Base-by-base conservation (phyloP, 1,140 invertebrate genomes). In the Zaprionus davidi region DNA sequence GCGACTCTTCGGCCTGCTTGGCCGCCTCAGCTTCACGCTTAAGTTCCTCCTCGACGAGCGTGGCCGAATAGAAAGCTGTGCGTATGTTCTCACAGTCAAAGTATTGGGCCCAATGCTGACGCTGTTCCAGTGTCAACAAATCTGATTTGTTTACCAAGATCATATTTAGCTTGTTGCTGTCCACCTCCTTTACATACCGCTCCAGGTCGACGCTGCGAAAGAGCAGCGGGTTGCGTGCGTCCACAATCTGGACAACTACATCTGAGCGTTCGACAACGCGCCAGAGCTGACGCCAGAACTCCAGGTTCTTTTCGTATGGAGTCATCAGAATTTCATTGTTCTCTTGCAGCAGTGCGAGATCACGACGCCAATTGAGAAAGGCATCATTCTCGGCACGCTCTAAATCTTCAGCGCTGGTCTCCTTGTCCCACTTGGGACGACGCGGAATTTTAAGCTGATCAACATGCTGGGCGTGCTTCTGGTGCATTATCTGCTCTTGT, bases 241-340 rank as follows among this genome's bases (percentile, higher is more conserved):
- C 99, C 0, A 99, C 96, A 81, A 99, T 98, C 92, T 99, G 98
- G 12, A 99, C 95, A 31, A 99, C 94, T 51, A 99, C 95, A 94
- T 99, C 98, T 91, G 98, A 98, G 82, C 97, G 96, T 93, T 99
- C 99, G 17, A 99, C 95, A 2, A 99, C 99, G 81, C 99, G 95
- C 99, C 99, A 99, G 6, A 99, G 93, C 93, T 99, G 99, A 49
- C 98, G 95, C 99, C 99, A 99, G 76, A 99, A 97, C 92, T 99
- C 98, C 17, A 99, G 93, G 93, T 99, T 99, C 80, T 98, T 97
- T 91, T 99, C 99, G 94, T 99, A 99, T 0, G 99, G 99, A 3
- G 99, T 99, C 63, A 99, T 93, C 0, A 97, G 93, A 5, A 99
- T 92, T 13, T 95, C 96, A 11, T 95, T 95, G 57, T 98, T 95